phyloP scores from a whole-genome alignment of 2,113 vertebrate genomes.

The Ophthalmolycus amberensis region DNA sequence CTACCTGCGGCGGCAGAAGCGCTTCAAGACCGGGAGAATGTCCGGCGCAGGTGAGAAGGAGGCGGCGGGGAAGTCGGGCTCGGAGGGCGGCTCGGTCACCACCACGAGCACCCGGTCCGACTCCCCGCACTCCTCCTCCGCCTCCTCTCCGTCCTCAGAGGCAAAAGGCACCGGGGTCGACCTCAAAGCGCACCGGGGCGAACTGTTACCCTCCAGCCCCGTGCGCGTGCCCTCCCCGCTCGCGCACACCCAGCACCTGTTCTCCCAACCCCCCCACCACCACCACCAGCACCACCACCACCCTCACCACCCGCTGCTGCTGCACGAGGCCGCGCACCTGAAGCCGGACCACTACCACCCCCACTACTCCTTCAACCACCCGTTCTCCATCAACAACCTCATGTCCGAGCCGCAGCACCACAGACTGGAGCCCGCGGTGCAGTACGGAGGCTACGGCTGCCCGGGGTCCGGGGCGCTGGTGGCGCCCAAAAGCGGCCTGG shows the following conservation, averaged over 20 bases:
- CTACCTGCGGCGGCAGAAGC: constrained; percentile 94
- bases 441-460: constrained; percentile 90
- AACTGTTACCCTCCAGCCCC: constrained; percentile 15
- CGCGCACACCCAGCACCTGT: constrained; percentile 87
- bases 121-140: constrained; percentile 87
- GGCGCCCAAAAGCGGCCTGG: constrained; percentile 89
- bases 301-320: constrained; percentile 85
- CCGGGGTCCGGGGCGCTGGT: constrained; percentile 89
- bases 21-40: constrained; percentile 87
- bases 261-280: constrained; percentile 79
- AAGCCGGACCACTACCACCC: constrained; percentile 83
- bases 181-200: constrained; percentile 76
- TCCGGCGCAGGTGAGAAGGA: constrained; percentile 72
- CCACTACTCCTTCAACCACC: constrained; percentile 95
- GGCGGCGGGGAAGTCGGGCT: constrained; percentile 37
- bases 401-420: constrained; percentile 96
- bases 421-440: constrained; percentile 89
- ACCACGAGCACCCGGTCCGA: constrained; percentile 78
- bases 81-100: constrained; percentile 70
- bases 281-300: constrained; percentile 79
- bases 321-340: constrained; percentile 89
- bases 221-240: constrained; percentile 73
- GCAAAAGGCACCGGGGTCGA: constrained; percentile 67
- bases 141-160: constrained; percentile 46
- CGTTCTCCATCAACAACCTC: constrained; percentile 96